Conservation (phyloP, 2,113 vertebrate species). For the Nannobrachium achirus region DNA sequence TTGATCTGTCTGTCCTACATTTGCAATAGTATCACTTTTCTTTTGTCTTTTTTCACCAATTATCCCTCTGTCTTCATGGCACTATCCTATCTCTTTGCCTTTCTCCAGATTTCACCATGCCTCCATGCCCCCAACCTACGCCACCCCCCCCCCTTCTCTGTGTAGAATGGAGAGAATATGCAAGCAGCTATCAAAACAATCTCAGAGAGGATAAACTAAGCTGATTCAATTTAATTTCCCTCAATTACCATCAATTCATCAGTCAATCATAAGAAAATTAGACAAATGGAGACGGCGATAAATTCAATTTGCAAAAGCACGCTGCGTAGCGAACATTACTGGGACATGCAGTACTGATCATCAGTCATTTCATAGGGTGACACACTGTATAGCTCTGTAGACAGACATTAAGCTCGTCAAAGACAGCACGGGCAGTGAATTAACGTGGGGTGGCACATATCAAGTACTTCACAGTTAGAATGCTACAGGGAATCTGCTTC, state of each 20-base stretch:
- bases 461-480: constrained; percentile 32
- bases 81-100: not conserved
- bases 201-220: constrained; percentile 30
- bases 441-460: constrained; percentile 58
- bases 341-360: constrained; percentile 9
- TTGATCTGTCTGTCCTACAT: constrained; percentile 1
- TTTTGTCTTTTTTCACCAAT: not conserved
- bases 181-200: constrained; percentile 23
- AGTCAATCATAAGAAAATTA: constrained; percentile 52
- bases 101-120: not conserved
- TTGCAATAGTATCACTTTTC: too few species aligned
- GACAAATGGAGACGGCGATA: constrained; percentile 40
- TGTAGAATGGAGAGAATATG: not conserved
- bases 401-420: constrained; percentile 48
- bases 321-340: not conserved
- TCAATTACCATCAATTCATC: constrained; percentile 50
- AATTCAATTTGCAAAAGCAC: constrained; percentile 50
- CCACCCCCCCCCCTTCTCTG: not conserved
- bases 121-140: too few species aligned
- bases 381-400: constrained; percentile 23
- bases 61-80: not conserved
- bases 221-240: constrained; percentile 32
- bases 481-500: constrained; percentile 27
- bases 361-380: constrained; percentile 37
- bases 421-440: constrained; percentile 34